phyloP scores from a whole-genome alignment of 2,888 invertebrate species.

The Rhagonycha fulva region DNA sequence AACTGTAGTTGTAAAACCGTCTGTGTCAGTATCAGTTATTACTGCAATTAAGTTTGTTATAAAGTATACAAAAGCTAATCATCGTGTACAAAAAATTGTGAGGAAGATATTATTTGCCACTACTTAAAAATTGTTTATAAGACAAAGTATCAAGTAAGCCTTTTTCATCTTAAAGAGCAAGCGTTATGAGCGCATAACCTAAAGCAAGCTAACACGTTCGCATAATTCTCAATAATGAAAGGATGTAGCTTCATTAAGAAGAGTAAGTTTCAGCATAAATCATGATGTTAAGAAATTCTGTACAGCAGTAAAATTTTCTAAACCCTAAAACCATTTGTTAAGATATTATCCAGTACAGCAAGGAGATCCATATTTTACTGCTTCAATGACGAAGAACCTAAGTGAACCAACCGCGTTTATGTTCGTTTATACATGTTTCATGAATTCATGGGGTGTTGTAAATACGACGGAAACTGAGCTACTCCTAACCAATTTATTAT shows the following conservation, averaged over 20 bases:
- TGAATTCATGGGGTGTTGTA: conserved; percentile 31
- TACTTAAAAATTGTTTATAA: not conserved
- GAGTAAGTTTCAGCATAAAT: conserved; percentile 21
- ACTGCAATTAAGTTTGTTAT: not conserved
- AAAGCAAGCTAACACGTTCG: conserved; percentile 13
- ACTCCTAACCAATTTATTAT: conserved; percentile 26
- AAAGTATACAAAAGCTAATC: not conserved
- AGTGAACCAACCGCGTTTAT: conserved; percentile 27
- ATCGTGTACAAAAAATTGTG: not conserved
- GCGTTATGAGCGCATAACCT: not conserved
- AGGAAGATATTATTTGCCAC: not conserved
- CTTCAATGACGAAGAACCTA: conserved; percentile 23
- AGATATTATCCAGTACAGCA: conserved; percentile 6
- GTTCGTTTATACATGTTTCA: conserved; percentile 31
- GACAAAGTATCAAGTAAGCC: not conserved
- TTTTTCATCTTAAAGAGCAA: not conserved
- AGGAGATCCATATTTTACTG: conserved; percentile 20
- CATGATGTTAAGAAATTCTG: conserved; percentile 17
- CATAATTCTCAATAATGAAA: conserved; percentile 15
- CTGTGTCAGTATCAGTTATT: no score
- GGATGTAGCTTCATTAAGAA: conserved; percentile 19
- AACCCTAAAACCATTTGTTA: conserved; percentile 18
- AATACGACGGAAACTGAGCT: conserved; percentile 27
- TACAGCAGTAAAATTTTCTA: conserved; percentile 17
- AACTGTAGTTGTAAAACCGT: not conserved